Evolutionary conservation across 2,888 invertebrate species (phyloP).

Genomic region (Frankliniella fusca): DNA sequence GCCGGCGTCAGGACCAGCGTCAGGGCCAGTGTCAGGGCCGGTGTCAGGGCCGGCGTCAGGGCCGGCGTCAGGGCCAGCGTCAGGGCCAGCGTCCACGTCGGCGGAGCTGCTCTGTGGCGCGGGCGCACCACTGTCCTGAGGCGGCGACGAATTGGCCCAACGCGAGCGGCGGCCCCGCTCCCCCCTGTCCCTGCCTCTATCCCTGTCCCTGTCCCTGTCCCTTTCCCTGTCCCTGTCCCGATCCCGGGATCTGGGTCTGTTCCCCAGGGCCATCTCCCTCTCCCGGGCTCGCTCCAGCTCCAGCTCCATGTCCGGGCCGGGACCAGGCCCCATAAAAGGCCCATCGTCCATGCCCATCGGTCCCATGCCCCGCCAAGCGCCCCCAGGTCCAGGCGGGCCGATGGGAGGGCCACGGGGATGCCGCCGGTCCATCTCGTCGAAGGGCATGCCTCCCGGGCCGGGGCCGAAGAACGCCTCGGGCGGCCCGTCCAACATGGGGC

Average conservation of each 20-base stretch:
- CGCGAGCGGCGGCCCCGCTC: slow-evolving; percentile 40
- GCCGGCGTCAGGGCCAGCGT: background rate
- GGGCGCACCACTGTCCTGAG: slow-evolving; percentile 45
- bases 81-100: background rate
- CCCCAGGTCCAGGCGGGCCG: slow-evolving; percentile 39
- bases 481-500: slow-evolving; percentile 33
- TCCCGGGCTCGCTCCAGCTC: slow-evolving; percentile 33
- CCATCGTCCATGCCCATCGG: slow-evolving; percentile 39
- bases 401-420: slow-evolving; percentile 35
- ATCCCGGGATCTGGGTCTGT: slow-evolving; percentile 41
- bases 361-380: slow-evolving; percentile 37
- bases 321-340: slow-evolving; percentile 36
- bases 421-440: slow-evolving; percentile 43
- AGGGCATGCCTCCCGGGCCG: slow-evolving; percentile 23
- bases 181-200: slow-evolving; percentile 30
- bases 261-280: slow-evolving; percentile 33
- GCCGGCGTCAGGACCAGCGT: background rate
- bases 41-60: background rate
- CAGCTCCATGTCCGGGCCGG: slow-evolving; percentile 23
- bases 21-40: background rate
- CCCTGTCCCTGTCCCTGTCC: background rate
- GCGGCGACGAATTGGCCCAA: slow-evolving; percentile 42
- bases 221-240: background rate
- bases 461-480: background rate
- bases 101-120: slow-evolving; percentile 45